phyloP scores from a whole-genome alignment of 1,140 invertebrate species.

The Bombus haemorrhoidalis region DNA sequence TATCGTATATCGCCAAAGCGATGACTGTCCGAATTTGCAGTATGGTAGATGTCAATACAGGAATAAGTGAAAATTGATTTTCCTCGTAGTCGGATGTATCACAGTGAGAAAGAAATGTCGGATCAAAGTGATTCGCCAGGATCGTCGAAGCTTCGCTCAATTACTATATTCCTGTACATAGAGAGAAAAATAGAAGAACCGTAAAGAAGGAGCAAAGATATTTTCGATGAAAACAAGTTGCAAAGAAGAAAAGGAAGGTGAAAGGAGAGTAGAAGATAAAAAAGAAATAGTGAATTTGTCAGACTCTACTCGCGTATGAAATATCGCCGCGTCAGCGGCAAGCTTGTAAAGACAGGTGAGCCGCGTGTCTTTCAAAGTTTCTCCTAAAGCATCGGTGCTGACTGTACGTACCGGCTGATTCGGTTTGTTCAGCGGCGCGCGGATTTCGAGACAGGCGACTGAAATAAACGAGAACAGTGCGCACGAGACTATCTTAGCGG shows the following conservation, averaged over 20 bases:
- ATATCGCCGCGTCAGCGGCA: conserved; percentile 57
- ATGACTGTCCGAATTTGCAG: not conserved
- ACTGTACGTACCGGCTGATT: conserved; percentile 58
- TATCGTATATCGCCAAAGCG: not conserved
- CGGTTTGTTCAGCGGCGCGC: conserved; percentile 38
- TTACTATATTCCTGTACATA: conserved; percentile 38
- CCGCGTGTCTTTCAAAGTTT: conserved; percentile 43
- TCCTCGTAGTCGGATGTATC: not conserved
- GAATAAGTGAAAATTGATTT: conserved; percentile 58
- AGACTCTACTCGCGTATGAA: conserved; percentile 15
- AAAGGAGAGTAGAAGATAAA: not conserved
- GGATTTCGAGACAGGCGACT: conserved; percentile 44
- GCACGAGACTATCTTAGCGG: no score
- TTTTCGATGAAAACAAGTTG: not conserved
- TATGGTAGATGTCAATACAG: conserved; percentile 12
- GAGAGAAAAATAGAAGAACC: not conserved
- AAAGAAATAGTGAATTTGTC: not conserved
- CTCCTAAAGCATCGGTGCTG: conserved; percentile 10
- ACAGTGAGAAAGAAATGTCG: conserved; percentile 10
- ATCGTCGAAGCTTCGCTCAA: conserved; percentile 57
- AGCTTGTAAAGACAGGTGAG: conserved; percentile 29
- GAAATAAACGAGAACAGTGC: conserved; percentile 49
- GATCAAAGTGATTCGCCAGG: conserved; percentile 56
- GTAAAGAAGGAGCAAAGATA: not conserved
- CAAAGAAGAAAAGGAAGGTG: not conserved